Conservation (phyloP, 2,113 vertebrate species). For the Fulica atra region DNA sequence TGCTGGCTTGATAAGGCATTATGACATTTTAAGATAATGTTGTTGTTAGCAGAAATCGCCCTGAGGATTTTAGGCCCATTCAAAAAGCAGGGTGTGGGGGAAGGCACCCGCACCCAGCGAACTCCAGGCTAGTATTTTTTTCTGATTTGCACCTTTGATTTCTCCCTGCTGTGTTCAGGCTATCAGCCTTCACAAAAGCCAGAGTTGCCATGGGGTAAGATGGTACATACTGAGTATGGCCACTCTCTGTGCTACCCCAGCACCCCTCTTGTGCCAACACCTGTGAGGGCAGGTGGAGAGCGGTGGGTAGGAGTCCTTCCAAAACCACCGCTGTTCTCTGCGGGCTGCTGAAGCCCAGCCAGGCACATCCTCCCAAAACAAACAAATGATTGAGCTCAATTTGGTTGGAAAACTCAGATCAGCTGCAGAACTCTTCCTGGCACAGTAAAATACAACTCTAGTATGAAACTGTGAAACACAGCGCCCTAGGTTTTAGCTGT, state of each 20-base stretch:
- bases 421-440: slow-evolving; percentile 8
- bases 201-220: fast-evolving
- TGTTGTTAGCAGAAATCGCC: slow-evolving; percentile 40
- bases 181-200: neutral
- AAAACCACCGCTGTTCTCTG: neutral
- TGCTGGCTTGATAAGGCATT: slow-evolving; percentile 61
- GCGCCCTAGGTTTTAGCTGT: slow-evolving; percentile 19
- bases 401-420: slow-evolving; percentile 17
- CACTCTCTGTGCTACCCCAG: neutral
- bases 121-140: neutral
- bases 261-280: neutral
- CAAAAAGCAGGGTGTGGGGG: slow-evolving; percentile 19
- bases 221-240: fast-evolving
- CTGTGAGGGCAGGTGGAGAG: fast-evolving
- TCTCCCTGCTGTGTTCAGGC: neutral
- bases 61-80: slow-evolving; percentile 48
- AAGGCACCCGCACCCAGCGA: neutral
- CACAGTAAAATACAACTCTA: neutral
- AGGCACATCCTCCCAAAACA: neutral
- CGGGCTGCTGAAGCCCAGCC: neutral
- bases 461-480: neutral
- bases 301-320: neutral
- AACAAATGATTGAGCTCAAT: neutral
- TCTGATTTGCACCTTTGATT: neutral
- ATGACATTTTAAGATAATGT: slow-evolving; percentile 52